A percentile compares a stretch with the other conserved stretches of the same genome.
These are phyloP conservation scores for Galaxea fascicularis DNA, from an alignment of 92 coral and sea anemone species.

Conservation along the genomic window DNA sequence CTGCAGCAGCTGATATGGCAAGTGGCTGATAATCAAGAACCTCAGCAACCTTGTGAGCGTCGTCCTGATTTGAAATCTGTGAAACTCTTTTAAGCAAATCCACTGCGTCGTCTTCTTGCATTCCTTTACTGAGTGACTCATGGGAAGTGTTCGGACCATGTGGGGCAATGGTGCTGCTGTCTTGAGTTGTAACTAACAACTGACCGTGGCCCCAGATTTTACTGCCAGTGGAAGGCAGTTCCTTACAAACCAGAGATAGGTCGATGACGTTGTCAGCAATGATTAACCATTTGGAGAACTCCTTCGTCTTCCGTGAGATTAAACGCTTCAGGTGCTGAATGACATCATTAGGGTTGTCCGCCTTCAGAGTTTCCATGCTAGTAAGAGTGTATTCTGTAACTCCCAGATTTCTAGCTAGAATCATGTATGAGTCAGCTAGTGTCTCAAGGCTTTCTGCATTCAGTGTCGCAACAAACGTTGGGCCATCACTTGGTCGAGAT, in stretches of 20 bases:
- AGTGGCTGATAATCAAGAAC: conserved; percentile 53
- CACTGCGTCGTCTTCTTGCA: conserved; percentile 41
- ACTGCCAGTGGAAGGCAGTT: conserved; percentile 30
- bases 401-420: conserved; percentile 22
- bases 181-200: conserved; percentile 53
- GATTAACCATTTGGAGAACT: conserved; percentile 35
- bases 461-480: conserved; percentile 30
- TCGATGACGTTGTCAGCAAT: conserved; percentile 50
- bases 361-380: neutral
- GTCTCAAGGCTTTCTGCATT: conserved; percentile 36
- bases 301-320: neutral
- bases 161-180: conserved; percentile 1
- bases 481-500: neutral
- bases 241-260: neutral
- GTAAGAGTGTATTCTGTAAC: neutral
- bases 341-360: neutral
- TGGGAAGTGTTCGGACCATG: conserved; percentile 2
- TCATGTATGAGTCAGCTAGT: conserved; percentile 16
- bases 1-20: conserved; percentile 48
- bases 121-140: conserved; percentile 30
- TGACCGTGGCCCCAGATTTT: conserved; percentile 41
- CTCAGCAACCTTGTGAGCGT: conserved; percentile 34
- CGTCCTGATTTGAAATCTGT: neutral
- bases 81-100: conserved; percentile 39
- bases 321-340: neutral